phyloP scores from a whole-genome alignment of 2,113 vertebrate genomes.

The Oncorhynchus tshawytscha region DNA sequence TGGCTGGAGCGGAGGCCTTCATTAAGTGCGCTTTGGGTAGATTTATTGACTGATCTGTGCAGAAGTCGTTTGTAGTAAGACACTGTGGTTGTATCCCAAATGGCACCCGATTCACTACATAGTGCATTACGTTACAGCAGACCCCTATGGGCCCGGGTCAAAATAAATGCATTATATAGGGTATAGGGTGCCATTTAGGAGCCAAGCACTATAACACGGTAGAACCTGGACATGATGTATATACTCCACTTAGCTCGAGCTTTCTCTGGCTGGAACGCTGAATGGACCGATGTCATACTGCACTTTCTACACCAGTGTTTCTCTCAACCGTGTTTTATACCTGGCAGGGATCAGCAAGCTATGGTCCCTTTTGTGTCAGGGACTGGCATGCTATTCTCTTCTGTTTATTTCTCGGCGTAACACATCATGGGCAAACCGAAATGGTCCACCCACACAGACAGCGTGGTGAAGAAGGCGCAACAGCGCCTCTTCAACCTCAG shows the following conservation, averaged over 20 bases:
- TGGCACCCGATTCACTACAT: too few species aligned
- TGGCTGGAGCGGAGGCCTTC: slow-evolving; percentile 62
- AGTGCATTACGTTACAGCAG: too few species aligned
- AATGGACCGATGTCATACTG: slow-evolving; percentile 60
- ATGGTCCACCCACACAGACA: too few species aligned
- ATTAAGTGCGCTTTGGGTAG: slow-evolving; percentile 68
- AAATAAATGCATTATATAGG: too few species aligned
- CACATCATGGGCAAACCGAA: slow-evolving; percentile 16
- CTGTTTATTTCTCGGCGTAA: background rate
- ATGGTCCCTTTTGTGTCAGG: background rate
- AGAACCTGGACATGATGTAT: slow-evolving; percentile 71
- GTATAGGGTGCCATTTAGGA: too few species aligned
- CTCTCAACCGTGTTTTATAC: background rate
- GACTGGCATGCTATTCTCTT: background rate
- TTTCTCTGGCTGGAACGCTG: slow-evolving; percentile 61
- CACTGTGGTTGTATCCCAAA: slow-evolving; percentile 30
- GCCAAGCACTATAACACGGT: slow-evolving; percentile 21
- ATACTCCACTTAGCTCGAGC: slow-evolving; percentile 67
- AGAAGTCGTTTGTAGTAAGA: slow-evolving; percentile 63
- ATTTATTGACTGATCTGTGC: slow-evolving; percentile 76
- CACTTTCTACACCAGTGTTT: background rate
- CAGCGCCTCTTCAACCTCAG: too few species aligned
- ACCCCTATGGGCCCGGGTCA: too few species aligned
- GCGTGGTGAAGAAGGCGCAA: too few species aligned
- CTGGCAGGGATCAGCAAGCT: background rate